Evolutionary conservation across 2,113 vertebrate species (phyloP), one percentile per base, ranked within the genome.

Genomic region (Clarias magur): DNA sequence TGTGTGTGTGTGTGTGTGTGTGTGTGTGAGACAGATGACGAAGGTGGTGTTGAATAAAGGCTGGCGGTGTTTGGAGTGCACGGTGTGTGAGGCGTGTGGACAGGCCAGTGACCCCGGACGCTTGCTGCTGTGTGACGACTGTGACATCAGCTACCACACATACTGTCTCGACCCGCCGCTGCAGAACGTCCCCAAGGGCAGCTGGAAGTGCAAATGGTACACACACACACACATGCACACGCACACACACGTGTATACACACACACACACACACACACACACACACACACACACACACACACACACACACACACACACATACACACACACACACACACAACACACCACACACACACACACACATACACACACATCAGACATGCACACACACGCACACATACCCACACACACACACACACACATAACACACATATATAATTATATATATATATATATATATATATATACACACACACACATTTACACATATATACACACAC

Each of bases 181-280:
- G 89, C 98, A 97, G 90, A 99, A 96, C 0, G 98, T 99, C 1
- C 98, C 98, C 0, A 99, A 99, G 91, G 98, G 98, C 83, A 95
- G 97, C 93, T 99, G 98, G 98, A 99, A 99, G 92, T 99, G 98
- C 95, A 98, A 98, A 94, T 99, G 98, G 98, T 99, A 85, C 38
- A 67, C 25, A 59, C n/a, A 3, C 63, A 3, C 25, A 27, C 23
- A 53, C 78, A 30, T n/a, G n/a, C n/a, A n/a, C n/a, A n/a, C n/a
- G n/a, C n/a, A n/a, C n/a, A n/a, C n/a, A n/a, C n/a, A n/a, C n/a
- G n/a, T n/a, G n/a, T n/a, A n/a, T n/a, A 38, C 68, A 38, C 68
- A 0, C 12, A 65, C 10, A 11, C 10, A 65, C 63, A 2, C 7
- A 2, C 63, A 2, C 25, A 27, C 21, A n/a, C n/a, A n/a, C n/a